These are phyloP conservation scores for Chascanopsetta lugubris DNA, from an alignment of 2,113 vertebrate genomes.

Conservation along the genomic window DNA sequence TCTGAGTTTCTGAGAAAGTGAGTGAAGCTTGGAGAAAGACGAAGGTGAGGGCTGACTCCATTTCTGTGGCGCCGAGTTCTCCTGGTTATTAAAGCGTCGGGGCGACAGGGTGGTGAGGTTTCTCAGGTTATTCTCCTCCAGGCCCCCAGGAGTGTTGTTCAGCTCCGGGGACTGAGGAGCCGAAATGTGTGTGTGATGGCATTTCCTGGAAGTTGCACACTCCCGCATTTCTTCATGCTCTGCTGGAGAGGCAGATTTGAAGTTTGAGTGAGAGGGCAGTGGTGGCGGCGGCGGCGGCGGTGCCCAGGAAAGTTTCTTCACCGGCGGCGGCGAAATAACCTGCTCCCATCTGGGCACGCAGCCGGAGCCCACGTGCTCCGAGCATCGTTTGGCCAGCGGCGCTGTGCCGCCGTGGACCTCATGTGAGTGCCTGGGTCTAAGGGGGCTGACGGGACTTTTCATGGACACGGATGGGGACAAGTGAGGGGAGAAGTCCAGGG, in stretches of 20 bases:
- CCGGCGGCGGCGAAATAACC: conserved; percentile 46
- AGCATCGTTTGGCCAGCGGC: conserved; percentile 15
- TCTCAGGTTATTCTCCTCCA: conserved; percentile 21
- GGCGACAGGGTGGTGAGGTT: conserved; percentile 13
- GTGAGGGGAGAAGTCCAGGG: conserved; percentile 78
- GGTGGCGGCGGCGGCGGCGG: conserved; percentile 40
- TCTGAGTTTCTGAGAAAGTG: conserved; percentile 58
- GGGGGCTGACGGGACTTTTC: conserved; percentile 18
- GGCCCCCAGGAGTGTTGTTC: conserved; percentile 24
- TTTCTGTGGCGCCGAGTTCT: conserved; percentile 23
- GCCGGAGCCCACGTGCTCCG: conserved; percentile 21
- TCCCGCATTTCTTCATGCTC: conserved; percentile 17
- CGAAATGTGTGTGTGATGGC: conserved; percentile 5
- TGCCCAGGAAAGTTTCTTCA: conserved; percentile 26
- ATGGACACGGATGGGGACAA: conserved; percentile 71
- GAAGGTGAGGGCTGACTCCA: conserved; percentile 27
- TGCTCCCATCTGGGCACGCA: conserved; percentile 27
- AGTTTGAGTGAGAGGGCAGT: conserved; percentile 49
- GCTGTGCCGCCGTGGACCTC: neutral
- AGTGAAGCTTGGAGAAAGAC: conserved; percentile 55
- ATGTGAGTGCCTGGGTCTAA: conserved; percentile 10
- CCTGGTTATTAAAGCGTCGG: conserved; percentile 9
- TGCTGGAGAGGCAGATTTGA: conserved; percentile 26
- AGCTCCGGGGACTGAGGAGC: conserved; percentile 22
- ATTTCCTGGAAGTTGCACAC: conserved; percentile 1